Evolutionary conservation across 2,888 invertebrate genomes (phyloP), one percentile per base, ranked within the genome.

Genomic region (Geophilus truncorum): DNA sequence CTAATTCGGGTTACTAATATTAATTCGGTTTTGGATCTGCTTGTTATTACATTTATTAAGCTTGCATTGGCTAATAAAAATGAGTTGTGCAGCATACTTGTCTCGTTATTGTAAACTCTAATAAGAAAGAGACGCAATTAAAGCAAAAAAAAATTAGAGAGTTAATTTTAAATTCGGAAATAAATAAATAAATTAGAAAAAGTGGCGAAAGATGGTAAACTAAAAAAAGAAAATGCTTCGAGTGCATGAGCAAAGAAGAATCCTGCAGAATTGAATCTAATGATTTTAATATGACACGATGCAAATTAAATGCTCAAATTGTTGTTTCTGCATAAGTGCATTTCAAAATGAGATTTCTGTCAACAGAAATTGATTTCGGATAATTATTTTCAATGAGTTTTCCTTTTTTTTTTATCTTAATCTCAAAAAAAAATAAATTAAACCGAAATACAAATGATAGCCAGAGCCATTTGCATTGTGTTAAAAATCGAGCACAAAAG

Each of bases 231-330:
- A 62, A 62, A 25, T 62, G 62, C 25, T 57, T 28, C 15, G 62
- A 62, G 62, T 25, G 15, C 15, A 12, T 62, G 25, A 62, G 62
- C 62, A 62, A 25, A 62, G 62, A 62, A 15, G 21, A 62, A 62
- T 62, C 62, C 62, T 62, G 25, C 62, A 10, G 62, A 62, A 62
- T 62, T 62, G 62, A 57, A 57, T 57, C 21, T 23, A 62, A 25
- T 62, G 62, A 62, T 62, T 62, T 62, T 62, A 62, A 62, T 62
- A 62, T 62, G 62, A 62, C 62, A 62, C 62, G 62, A 62, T 62
- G 62, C 62, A 62, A 62, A 62, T 62, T 62, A 62, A 57, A 62
- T 25, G 62, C 62, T 62, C 62, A 62, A 62, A 62, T 10, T 62
- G 25, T 62, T 23, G 25, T 62, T 62, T 62, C 62, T 28, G 62